Evolutionary conservation across 2,888 invertebrate species (phyloP), one percentile per base, ranked within the genome.

Genomic region (Folsomia manolachei): DNA sequence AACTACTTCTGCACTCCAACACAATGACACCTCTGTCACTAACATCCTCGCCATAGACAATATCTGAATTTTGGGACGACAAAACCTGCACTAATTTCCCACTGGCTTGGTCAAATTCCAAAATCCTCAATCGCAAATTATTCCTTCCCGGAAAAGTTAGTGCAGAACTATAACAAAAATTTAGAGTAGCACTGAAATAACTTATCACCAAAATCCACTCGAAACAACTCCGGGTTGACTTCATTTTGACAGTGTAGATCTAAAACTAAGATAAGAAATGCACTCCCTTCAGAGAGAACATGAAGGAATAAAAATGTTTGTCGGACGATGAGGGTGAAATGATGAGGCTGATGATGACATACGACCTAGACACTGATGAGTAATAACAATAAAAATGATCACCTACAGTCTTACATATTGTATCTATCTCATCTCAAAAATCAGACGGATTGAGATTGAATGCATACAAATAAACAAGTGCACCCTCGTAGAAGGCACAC

Each of bases 1-100:
- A 56, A n/a, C 56, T n/a, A 53, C 67, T 67, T 67, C 71, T 70
- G 51, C 77, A 77, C 60, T 77, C 77, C 64, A 77, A 26, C 25
- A 77, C 75, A 23, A 77, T 27, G 64, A 71, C 68, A 27, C 71
- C 73, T 14, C 27, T 23, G 11, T 53, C 56, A 11, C 64, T 62
- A 0, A 75, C 69, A 24, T 71, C 75, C 39, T 75, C 75, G 4
- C 75, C 75, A 21, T 72, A 68, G 27, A 75, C 69, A 23, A 75
- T 21, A 26, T 75, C 75, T 1, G 75, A 75, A 25, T 75, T 69
- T 23, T 66, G 25, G 39, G 71, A 71, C n/a, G 71, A 71, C 23
- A 72, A 51, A 52, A 75, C 75, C 53, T 71, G 72, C 11, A 65
- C 69, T 21, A 75, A 39, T 21, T 70, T 71, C 18, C 72, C 75